These are phyloP conservation scores for Varecia variegata DNA, from an alignment of 2,797 vertebrate species.

Conservation along the genomic window DNA sequence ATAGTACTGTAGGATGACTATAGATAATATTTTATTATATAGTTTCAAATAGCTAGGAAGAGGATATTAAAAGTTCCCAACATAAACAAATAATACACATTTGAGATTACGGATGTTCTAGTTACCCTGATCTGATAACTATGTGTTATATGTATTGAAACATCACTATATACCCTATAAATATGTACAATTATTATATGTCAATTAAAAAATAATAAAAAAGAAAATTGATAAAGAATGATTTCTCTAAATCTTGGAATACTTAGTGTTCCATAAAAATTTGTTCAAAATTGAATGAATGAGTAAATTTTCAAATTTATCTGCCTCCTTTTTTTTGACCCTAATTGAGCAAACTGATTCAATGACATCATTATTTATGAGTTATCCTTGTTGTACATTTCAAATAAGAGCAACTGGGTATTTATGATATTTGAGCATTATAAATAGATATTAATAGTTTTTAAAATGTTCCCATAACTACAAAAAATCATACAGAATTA, in stretches of 20 bases:
- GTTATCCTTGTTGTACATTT: background rate
- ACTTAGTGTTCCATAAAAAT: background rate
- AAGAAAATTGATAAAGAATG: background rate
- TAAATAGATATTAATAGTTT: background rate
- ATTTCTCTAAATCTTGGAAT: background rate
- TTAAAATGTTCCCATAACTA: background rate
- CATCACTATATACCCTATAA: too few relatives aligned
- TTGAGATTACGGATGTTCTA: background rate
- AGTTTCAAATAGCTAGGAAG: background rate
- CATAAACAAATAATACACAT: background rate
- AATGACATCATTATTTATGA: background rate
- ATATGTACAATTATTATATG: background rate
- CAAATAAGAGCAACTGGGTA: background rate
- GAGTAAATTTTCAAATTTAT: background rate
- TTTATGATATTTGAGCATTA: background rate
- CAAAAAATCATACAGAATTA: background rate
- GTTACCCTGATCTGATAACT: background rate
- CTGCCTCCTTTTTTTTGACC: background rate
- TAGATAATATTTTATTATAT: background rate
- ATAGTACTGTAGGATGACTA: background rate
- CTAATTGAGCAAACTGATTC: background rate
- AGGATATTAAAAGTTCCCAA: background rate
- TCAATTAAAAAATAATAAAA: background rate
- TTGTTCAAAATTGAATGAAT: background rate
- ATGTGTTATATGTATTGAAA: background rate